These are phyloP conservation scores for Catagonus wagneri DNA, from an alignment of 2,113 vertebrate species.

Conservation along the genomic window DNA sequence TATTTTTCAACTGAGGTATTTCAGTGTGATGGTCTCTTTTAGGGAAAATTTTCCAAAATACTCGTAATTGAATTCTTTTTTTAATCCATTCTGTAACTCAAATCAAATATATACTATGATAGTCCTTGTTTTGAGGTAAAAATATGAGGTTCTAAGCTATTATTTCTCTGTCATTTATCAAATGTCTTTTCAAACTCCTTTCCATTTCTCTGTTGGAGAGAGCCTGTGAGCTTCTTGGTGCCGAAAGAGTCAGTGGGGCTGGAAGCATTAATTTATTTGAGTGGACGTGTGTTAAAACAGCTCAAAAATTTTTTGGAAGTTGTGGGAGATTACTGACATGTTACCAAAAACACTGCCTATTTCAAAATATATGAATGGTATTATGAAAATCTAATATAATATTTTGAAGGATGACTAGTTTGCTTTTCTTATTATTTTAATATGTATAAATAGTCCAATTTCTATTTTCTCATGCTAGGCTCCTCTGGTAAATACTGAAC, in stretches of 20 bases:
- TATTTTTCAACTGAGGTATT: constrained; percentile 28
- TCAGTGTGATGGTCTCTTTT: neutral
- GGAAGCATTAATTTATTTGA: neutral
- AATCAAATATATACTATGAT: neutral
- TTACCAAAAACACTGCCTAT: neutral
- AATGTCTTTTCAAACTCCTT: neutral
- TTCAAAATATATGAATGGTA: neutral
- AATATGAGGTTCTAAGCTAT: neutral
- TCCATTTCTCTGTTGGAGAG: neutral
- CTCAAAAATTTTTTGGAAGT: neutral
- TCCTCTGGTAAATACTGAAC: neutral
- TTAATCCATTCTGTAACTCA: neutral
- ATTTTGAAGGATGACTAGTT: neutral
- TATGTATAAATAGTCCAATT: neutral
- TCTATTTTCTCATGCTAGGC: neutral
- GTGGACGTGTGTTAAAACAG: neutral
- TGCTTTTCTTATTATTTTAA: constrained; percentile 31
- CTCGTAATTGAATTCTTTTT: neutral
- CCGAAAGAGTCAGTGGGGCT: neutral
- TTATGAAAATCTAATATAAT: neutral
- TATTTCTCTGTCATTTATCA: neutral
- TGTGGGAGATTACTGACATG: neutral
- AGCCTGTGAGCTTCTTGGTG: neutral
- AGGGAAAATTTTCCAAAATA: neutral
- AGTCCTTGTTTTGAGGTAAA: constrained; percentile 27